Evolutionary conservation across 2,888 invertebrate genomes (phyloP).

Genomic region (Branchellion lobata): DNA sequence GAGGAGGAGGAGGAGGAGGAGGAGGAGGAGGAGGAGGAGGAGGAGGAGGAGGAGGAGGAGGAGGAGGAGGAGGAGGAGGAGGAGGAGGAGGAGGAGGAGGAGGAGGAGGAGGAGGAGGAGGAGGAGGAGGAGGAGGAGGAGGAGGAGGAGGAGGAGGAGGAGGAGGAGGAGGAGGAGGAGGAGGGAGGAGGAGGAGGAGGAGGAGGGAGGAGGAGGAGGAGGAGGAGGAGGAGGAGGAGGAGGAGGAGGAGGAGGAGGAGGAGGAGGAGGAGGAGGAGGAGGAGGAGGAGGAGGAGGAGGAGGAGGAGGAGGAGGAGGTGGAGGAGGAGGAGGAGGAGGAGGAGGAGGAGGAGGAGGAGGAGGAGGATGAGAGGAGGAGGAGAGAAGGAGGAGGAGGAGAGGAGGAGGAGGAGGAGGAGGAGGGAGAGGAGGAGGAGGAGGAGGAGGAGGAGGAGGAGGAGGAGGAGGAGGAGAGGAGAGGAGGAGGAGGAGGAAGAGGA

Average conservation of each 20-base stretch:
- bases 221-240: neutral
- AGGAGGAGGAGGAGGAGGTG: neutral
- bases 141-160: neutral
- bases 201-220: no score
- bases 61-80: neutral
- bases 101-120: no score
- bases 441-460: neutral
- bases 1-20: no score
- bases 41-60: neutral
- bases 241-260: neutral
- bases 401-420: no score
- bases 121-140: neutral
- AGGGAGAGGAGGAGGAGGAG: neutral
- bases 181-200: no score
- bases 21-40: neutral
- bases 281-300: neutral
- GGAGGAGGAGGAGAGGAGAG: neutral
- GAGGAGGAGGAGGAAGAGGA: constrained; percentile 1
- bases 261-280: constrained; percentile 20
- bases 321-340: neutral
- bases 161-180: neutral
- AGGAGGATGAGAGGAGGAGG: no score
- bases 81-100: neutral
- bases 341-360: no score
- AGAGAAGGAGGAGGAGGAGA: no score